These are phyloP conservation scores for Patagioenas fasciata DNA, from an alignment of 2,113 vertebrate genomes.

Conservation along the genomic window DNA sequence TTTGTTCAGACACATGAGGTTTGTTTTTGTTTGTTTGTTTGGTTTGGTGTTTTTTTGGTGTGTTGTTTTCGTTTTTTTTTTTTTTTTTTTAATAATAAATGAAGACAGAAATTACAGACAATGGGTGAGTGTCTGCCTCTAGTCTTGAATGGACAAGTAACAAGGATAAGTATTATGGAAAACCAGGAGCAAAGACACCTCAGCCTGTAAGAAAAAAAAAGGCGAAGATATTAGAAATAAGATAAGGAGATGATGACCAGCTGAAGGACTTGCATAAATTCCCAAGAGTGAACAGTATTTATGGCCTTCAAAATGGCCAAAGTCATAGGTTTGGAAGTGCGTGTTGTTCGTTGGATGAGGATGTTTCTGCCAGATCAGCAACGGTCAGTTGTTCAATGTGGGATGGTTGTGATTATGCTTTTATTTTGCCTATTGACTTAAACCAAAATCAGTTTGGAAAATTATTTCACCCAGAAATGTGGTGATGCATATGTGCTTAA, in stretches of 20 bases:
- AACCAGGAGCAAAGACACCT: neutral
- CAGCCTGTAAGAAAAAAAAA: neutral
- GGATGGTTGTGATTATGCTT: neutral
- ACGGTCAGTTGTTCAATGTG: neutral
- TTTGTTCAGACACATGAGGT: neutral
- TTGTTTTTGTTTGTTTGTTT: neutral
- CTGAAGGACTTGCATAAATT: neutral
- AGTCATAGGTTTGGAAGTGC: neutral
- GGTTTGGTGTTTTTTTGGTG: neutral
- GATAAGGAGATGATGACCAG: neutral
- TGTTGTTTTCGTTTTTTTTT: no score
- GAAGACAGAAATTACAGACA: neutral
- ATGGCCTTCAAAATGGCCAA: neutral
- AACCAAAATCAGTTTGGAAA: neutral
- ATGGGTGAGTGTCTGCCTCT: neutral
- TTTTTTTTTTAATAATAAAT: neutral
- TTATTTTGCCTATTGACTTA: neutral
- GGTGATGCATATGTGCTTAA: neutral
- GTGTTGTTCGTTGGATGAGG: neutral
- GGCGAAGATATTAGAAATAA: neutral
- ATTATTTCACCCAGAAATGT: neutral
- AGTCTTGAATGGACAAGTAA: neutral
- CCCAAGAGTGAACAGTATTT: neutral
- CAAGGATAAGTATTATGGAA: neutral
- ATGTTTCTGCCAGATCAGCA: neutral